Percentiles rank a stretch among this genome's conserved stretches.
Evolutionary conservation across 2,113 vertebrate species (phyloP).

Genomic region (Coreoperca whiteheadi): DNA sequence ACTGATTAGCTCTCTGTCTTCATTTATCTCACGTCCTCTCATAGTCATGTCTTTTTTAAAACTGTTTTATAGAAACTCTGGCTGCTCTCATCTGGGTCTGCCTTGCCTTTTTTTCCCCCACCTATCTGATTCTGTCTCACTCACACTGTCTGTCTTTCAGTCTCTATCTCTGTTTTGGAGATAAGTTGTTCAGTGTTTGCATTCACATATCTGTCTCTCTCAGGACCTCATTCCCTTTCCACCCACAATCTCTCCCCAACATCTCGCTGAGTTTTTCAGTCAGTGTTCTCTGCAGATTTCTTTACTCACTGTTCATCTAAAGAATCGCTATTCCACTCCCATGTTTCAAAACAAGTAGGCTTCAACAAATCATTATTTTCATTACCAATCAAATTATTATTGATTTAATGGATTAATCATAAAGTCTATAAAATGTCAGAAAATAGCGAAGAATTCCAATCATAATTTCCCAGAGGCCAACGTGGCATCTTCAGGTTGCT

Average conservation of each 20-base stretch:
- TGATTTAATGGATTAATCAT: background rate
- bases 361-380: background rate
- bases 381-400: background rate
- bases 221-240: conserved; percentile 57
- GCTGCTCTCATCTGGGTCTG: conserved; percentile 42
- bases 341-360: background rate
- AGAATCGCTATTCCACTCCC: background rate
- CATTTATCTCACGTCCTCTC: conserved; percentile 40
- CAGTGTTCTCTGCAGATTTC: conserved; percentile 32
- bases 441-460: background rate
- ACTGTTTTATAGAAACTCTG: conserved; percentile 26
- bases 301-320: conserved; percentile 17
- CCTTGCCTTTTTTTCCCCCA: background rate
- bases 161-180: conserved; percentile 62
- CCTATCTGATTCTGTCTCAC: conserved; percentile 62
- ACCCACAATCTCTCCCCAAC: conserved; percentile 42
- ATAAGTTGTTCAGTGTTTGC: conserved; percentile 67
- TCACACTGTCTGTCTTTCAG: conserved; percentile 42
- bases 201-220: conserved; percentile 64
- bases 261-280: conserved; percentile 66
- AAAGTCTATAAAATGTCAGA: background rate
- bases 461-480: background rate
- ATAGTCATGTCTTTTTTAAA: conserved; percentile 8
- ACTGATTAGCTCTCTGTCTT: conserved; percentile 62
- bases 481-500: background rate